phyloP scores from a whole-genome alignment of 2,888 invertebrate genomes.

The Alloscopus bannaensis region DNA sequence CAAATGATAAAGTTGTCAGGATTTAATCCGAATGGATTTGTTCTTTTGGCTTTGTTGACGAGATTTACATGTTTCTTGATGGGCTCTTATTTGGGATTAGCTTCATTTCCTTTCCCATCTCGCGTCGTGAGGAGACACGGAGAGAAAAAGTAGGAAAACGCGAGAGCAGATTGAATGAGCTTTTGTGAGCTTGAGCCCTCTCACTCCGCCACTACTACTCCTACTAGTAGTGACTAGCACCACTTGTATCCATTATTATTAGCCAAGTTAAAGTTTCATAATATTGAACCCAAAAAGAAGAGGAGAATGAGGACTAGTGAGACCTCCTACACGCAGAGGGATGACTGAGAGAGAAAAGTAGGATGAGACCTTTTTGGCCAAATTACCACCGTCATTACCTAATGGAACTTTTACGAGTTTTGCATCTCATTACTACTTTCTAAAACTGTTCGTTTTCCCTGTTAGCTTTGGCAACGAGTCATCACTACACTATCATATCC shows the following conservation, averaged over 20 bases:
- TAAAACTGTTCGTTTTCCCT: conserved; percentile 14
- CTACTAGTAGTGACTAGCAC: neutral
- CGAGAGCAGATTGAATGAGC: conserved; percentile 26
- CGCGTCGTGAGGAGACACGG: neutral
- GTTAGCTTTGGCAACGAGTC: neutral
- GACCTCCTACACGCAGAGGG: conserved; percentile 3
- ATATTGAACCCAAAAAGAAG: neutral
- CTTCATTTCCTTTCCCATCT: conserved; percentile 44
- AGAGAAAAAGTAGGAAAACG: neutral
- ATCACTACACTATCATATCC: neutral
- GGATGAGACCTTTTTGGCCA: conserved; percentile 52
- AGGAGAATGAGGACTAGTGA: conserved; percentile 14
- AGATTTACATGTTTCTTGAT: conserved; percentile 60
- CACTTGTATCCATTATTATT: conserved; percentile 29
- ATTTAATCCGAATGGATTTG: conserved; percentile 62
- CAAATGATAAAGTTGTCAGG: conserved; percentile 61
- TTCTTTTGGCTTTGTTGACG: conserved; percentile 61
- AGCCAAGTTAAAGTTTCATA: conserved; percentile 33
- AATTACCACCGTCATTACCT: conserved; percentile 65
- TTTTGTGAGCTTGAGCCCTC: conserved; percentile 3
- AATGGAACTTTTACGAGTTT: conserved; percentile 68
- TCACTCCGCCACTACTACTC: neutral
- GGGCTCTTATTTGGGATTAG: conserved; percentile 58
- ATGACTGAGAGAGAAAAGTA: conserved; percentile 29
- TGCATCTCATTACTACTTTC: conserved; percentile 59